Conservation (phyloP, 2,797 vertebrate genomes). For the Paedocypris micromegethes region DNA sequence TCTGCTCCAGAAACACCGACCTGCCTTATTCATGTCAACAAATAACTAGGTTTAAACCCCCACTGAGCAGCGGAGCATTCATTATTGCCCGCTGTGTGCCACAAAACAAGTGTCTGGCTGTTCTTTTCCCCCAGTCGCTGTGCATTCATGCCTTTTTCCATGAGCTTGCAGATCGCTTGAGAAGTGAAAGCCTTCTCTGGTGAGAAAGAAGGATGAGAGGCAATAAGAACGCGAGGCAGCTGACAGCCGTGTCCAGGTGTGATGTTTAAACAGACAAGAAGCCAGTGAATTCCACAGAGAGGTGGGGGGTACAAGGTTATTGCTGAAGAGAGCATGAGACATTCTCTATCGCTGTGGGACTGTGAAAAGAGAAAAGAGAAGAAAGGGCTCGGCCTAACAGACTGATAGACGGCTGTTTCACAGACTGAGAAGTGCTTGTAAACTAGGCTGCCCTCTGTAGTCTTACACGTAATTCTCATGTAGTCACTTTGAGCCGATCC, state of each 20-base stretch:
- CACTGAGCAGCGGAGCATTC: slow-evolving; percentile 2
- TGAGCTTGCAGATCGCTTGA: slow-evolving; percentile 21
- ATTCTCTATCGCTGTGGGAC: slow-evolving; percentile 40
- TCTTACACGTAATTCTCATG: not conserved
- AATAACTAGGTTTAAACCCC: not conserved
- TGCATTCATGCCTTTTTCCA: slow-evolving; percentile 21
- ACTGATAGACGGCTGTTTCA: slow-evolving; percentile 27
- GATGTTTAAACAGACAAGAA: slow-evolving; percentile 45
- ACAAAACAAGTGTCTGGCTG: slow-evolving; percentile 24
- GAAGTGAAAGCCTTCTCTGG: slow-evolving; percentile 23
- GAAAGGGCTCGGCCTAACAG: not conserved
- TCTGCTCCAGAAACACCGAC: slow-evolving; percentile 1
- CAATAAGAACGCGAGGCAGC: slow-evolving; percentile 1
- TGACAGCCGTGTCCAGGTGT: slow-evolving; percentile 34
- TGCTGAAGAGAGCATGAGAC: slow-evolving; percentile 40
- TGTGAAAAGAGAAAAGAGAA: slow-evolving; percentile 7
- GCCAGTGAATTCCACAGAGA: slow-evolving; percentile 43
- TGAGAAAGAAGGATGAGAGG: slow-evolving; percentile 18
- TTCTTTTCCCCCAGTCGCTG: slow-evolving; percentile 20
- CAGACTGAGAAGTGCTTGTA: slow-evolving; percentile 12
- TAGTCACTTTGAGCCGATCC: not conserved
- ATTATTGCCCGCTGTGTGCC: slow-evolving; percentile 13
- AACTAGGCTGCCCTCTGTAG: slow-evolving; percentile 18
- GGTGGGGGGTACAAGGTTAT: slow-evolving; percentile 43
- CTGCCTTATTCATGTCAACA: slow-evolving; percentile 15